phyloP scores from a whole-genome alignment of 2,797 vertebrate genomes.

The Rhinichthys osculus region DNA sequence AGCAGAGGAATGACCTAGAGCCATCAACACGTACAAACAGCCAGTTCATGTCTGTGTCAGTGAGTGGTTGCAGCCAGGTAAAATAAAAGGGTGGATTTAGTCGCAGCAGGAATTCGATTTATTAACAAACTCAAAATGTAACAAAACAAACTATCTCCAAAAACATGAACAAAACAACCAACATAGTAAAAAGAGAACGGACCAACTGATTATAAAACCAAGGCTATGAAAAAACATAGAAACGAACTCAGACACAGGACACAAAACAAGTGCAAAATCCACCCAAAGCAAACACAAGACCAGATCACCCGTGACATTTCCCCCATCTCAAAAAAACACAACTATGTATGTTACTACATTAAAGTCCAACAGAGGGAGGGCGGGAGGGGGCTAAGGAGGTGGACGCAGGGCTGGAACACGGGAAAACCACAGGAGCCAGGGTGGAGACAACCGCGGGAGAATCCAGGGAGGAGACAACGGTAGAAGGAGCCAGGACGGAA shows the following conservation, averaged over 20 bases:
- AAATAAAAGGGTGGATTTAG: neutral
- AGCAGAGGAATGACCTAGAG: constrained; percentile 36
- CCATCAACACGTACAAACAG: constrained; percentile 22
- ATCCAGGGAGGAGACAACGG: too few species aligned
- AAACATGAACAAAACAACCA: neutral
- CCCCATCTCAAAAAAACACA: neutral
- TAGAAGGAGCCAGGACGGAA: neutral
- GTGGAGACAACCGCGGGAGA: neutral
- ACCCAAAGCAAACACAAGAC: neutral
- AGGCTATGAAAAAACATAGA: neutral
- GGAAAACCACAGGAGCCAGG: neutral
- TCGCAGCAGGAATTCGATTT: neutral
- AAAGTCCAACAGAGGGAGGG: neutral
- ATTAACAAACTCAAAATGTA: neutral
- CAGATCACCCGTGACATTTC: neutral
- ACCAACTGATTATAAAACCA: neutral
- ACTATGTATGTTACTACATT: neutral
- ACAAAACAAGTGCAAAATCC: neutral
- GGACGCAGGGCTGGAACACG: neutral
- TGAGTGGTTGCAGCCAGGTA: neutral
- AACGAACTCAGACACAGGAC: neutral
- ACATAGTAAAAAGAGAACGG: neutral
- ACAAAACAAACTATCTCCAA: neutral
- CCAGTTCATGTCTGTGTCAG: neutral
- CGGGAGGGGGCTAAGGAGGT: neutral